Base-by-base conservation (phyloP, 2,888 invertebrate species). In the Azorinus chamasolen region DNA sequence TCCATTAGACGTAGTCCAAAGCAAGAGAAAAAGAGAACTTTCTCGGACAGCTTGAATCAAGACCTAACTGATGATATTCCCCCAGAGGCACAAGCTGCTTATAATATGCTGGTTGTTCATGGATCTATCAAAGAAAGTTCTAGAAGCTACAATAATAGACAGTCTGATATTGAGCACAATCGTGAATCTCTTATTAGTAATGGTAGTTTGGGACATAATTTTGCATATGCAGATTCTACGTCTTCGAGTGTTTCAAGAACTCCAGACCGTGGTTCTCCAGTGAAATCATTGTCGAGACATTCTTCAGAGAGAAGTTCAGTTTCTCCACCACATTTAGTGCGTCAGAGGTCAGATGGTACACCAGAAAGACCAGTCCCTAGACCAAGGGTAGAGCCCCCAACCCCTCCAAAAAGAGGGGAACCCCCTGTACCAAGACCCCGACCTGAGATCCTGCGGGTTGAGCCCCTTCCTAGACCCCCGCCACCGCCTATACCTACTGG, bases 71-170 rank as follows among this genome's bases (percentile, higher is more conserved):
- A 88, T 14, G 87, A 88, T 96, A 97, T 18, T 95, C 96, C 86
- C 94, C 95, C 90, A 96, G 97, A 98, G 93, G 97, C 97, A 54
- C 97, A 97, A 91, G 95, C 96, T 90, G 99, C 98, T 0, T 99
- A 99, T 94, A 96, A 97, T 90, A 96, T 97, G 87, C 94, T 99
- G 61, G 97, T 99, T 64, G 98, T 98, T 91, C 95, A 96, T 79
- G 91, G 91, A 5, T 84, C 88, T 3, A 74, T 65, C 76, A 91
- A 59, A 85, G 86, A 86, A 0, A 64, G 50, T 4, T 66, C 77
- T n/a, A 24, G 50, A 16, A 55, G 59, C 20, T 53, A 64, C 41
- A 53, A 62, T 24, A 32, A 32, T 10, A 63, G 32, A 50, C 74
- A 54, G 32, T 24, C 50, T 18, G 58, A 57, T 16, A 41, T 25